Evolutionary conservation across 2,888 invertebrate species (phyloP), one percentile per base, ranked within the genome.

Genomic region (Thymelicus acteon): DNA sequence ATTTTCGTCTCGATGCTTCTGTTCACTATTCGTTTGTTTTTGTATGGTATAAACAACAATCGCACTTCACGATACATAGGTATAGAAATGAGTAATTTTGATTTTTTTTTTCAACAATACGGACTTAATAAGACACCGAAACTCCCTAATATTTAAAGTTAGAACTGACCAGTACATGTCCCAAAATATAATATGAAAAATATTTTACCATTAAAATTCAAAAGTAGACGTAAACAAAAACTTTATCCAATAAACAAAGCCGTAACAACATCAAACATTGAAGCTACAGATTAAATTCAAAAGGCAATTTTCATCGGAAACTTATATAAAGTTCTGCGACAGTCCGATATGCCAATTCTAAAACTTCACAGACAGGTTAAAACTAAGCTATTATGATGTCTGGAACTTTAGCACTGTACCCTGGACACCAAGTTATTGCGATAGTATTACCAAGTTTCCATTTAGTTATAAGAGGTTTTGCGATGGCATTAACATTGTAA

Each of bases 271-370:
- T 60, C 60, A 60, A 70, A 31, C 70, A 70, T 60, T 52, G 31
- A 49, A 60, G 49, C 60, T 60, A 64, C 60, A 64, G 64, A 64
- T 64, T 70, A 64, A 70, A 70, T 64, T 70, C 60, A 15, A 70
- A 58, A 60, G 70, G 70, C 64, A 70, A 70, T 70, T 64, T 70
- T 70, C 60, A 63, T 60, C 60, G 40, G 60, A 37, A 64, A 69
- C 49, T 70, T 64, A 60, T 64, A 70, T 70, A 70, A 71, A 71
- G 65, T 71, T 71, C 31, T 47, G 54, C 66, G 71, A 71, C 65
- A 78, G 76, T 76, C 75, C 69, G 75, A 78, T 77, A 80, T 78
- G 77, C 77, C 79, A 78, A 77, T 76, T 75, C 73, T 70, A 67
- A 74, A 79, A 79, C 76, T 79, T 80, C 73, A 72, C 76, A 77